Base-by-base conservation (phyloP, 2,888 invertebrate species). In the Lathronympha strigana region DNA sequence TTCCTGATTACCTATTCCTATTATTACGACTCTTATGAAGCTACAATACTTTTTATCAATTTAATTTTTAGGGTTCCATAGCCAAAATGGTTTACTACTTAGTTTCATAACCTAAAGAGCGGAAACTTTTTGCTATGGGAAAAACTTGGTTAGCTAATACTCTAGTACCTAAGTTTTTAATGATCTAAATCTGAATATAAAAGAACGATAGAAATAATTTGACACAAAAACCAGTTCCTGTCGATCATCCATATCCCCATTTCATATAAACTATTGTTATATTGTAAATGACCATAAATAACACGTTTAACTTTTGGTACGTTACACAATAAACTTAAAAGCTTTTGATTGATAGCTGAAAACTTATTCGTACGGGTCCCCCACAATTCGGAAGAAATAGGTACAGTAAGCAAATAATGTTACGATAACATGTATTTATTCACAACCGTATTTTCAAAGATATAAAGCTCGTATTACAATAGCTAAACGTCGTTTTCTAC, bases 341-440 rank as follows among this genome's bases (percentile, higher is more conserved):
- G 23, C 33, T 47, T 62, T 49, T 63, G 63, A 63, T 63, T 31
- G 55, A 63, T 63, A 55, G 21, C 40, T 40, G 49, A 11, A 49
- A 43, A 36, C 19, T 58, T 47, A n/a, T 50, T 55, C 36, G 43
- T 47, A 55, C 25, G 25, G 28, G 25, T 54, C 55, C 19, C 45
- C 63, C 47, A 15, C 23, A 36, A 23, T 23, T n/a, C 36, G 9
- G 9, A 17, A 4, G n/a, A 11, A 53, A n/a, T 23, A 23, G 19
- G 21, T 15, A 21, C 23, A 23, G 36, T n/a, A 15, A 15, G 36
- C 4, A 23, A 53, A 36, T 23, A 38, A 53, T n/a, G 11, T 28
- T 28, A 17, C 8, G 21, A 19, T 13, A 19, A 28, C 13, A 5
- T n/a, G 2, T 6, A 21, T 36, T 47, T 21, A 43, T 19, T 11